Evolutionary conservation across 64 coral and sea anemone species (phyloP).

Genomic region (Stylophora pistillata): DNA sequence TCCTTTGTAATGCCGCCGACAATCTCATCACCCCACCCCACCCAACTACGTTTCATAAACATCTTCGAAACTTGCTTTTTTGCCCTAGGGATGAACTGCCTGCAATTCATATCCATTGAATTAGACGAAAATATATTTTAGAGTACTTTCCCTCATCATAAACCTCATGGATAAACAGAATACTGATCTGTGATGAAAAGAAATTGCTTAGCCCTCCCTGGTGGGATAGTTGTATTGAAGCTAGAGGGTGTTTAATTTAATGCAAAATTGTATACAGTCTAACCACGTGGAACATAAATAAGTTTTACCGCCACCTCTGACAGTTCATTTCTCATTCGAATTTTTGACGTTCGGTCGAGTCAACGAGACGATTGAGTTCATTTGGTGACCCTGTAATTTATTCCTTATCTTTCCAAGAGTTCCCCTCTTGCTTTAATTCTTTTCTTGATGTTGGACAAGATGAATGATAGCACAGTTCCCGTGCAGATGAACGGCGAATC

Average conservation of each 20-base stretch:
- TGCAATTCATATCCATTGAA: not conserved
- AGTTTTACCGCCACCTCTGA: constrained; percentile 96
- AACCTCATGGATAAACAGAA: not conserved
- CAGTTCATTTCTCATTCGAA: constrained; percentile 99
- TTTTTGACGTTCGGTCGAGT: constrained; percentile 98
- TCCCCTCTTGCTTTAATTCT: constrained; percentile 27
- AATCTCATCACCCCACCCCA: constrained; percentile 17
- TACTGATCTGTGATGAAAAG: not conserved
- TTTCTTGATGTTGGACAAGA: constrained; percentile 90
- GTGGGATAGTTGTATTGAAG: constrained; percentile 23
- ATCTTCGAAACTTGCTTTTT: not conserved
- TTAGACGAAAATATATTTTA: not conserved
- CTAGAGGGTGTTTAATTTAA: constrained; percentile 55
- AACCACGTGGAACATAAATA: constrained; percentile 99
- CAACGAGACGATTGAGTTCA: constrained; percentile 91
- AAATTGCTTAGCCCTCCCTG: not conserved
- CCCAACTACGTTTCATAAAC: constrained; percentile 43
- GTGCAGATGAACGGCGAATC: constrained; percentile 76
- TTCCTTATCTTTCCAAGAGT: constrained; percentile 92
- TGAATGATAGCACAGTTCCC: constrained; percentile 78
- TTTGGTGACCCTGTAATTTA: constrained; percentile 95
- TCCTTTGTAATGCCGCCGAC: constrained; percentile 41
- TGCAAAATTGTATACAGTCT: constrained; percentile 13
- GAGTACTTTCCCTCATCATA: not conserved
- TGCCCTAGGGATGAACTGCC: not conserved